phyloP scores from a whole-genome alignment of 2,113 vertebrate genomes.

The Petromus typicus region DNA sequence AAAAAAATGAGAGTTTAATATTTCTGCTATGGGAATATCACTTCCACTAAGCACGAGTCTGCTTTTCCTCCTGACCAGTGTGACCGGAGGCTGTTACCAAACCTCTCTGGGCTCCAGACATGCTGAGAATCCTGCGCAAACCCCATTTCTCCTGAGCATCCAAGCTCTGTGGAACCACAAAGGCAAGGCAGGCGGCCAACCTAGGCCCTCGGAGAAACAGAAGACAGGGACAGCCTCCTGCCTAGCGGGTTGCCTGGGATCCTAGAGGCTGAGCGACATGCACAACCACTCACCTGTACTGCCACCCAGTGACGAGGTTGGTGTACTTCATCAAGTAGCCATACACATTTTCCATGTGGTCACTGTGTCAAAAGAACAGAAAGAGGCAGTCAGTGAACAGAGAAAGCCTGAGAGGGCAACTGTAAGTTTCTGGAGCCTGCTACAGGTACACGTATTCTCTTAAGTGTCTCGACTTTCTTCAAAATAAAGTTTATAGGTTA shows the following conservation, averaged over 20 bases:
- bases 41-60: background rate
- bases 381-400: conserved; percentile 63
- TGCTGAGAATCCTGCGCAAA: background rate
- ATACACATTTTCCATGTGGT: conserved; percentile 98
- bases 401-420: conserved; percentile 25
- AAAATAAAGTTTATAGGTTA: conserved; percentile 21
- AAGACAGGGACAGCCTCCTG: background rate
- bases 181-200: background rate
- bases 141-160: background rate
- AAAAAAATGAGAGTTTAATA: background rate
- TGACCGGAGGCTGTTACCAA: background rate
- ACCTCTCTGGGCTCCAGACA: background rate
- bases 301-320: conserved; percentile 99
- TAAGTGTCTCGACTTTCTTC: conserved; percentile 49
- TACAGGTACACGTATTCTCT: conserved; percentile 5
- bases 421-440: background rate
- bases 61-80: background rate
- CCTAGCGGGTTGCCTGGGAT: background rate
- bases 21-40: background rate
- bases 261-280: background rate
- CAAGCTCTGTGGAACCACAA: background rate
- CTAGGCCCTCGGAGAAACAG: background rate
- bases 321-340: conserved; percentile 99
- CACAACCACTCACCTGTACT: conserved; percentile 92
- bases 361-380: conserved; percentile 86